These are phyloP conservation scores for Adela reaumurella DNA, from an alignment of 2,888 invertebrate species.

Conservation along the genomic window DNA sequence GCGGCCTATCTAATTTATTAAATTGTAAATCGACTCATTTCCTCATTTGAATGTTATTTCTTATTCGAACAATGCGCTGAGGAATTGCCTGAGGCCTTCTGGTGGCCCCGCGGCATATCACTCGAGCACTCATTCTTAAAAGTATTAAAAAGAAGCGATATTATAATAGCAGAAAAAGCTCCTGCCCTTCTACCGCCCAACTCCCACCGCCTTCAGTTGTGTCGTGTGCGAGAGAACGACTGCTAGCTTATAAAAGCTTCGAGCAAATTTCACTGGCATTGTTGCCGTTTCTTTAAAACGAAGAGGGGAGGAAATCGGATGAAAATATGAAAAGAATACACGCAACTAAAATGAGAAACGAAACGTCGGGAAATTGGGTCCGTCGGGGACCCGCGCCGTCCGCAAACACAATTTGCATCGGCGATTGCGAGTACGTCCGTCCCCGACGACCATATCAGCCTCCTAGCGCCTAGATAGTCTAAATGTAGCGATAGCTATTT, in stretches of 20 bases:
- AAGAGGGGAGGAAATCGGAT: conserved; percentile 50
- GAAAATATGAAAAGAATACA: conserved; percentile 58
- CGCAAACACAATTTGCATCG: conserved; percentile 60
- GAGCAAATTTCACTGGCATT: conserved; percentile 39
- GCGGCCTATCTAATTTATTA: too few relatives aligned
- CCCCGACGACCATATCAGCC: too few relatives aligned
- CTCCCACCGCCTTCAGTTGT: conserved; percentile 7
- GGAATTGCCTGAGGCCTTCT: neutral
- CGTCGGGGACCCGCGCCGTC: conserved; percentile 38
- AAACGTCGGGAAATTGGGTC: conserved; percentile 49
- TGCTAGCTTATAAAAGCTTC: conserved; percentile 33
- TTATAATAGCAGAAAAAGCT: conserved; percentile 45
- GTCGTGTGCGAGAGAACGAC: conserved; percentile 47
- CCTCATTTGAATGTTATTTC: conserved; percentile 51
- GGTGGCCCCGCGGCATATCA: conserved; percentile 25
- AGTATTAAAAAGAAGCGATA: conserved; percentile 54
- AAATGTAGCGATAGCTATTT: too few relatives aligned
- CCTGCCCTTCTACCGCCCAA: neutral
- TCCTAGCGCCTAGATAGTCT: too few relatives aligned
- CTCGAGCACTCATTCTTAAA: conserved; percentile 36
- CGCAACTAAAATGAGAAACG: conserved; percentile 43
- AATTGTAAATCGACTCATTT: conserved; percentile 18
- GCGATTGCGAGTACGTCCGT: conserved; percentile 35
- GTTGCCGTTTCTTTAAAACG: conserved; percentile 51
- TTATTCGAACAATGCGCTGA: conserved; percentile 21